Evolutionary conservation across 92 coral and sea anemone genomes (phyloP).

Genomic region (Ricordea florida): DNA sequence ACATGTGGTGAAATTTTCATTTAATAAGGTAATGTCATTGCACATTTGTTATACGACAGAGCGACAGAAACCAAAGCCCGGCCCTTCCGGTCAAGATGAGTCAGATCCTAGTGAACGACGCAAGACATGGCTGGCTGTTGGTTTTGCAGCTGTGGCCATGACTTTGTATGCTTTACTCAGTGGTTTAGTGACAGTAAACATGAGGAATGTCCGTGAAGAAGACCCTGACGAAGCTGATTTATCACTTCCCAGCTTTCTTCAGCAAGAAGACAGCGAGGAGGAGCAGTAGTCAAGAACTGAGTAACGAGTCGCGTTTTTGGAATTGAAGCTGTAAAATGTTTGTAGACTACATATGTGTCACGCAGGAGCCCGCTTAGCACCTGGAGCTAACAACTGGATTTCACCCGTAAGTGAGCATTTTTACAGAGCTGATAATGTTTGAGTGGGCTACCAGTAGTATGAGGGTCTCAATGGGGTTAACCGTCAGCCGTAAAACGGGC

Average conservation of each 20-base stretch:
- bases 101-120: constrained; percentile 37
- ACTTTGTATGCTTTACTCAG: constrained; percentile 58
- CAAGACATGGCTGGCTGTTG: constrained; percentile 51
- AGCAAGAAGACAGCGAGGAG: constrained; percentile 19
- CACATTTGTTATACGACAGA: constrained; percentile 20
- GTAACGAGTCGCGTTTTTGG: not conserved
- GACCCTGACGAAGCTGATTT: not conserved
- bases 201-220: not conserved
- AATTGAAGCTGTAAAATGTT: too few species aligned
- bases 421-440: too few species aligned
- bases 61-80: constrained; percentile 15
- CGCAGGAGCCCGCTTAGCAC: too few species aligned
- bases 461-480: too few species aligned
- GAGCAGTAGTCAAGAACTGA: not conserved
- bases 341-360: too few species aligned
- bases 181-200: constrained; percentile 39
- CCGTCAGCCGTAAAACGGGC: too few species aligned
- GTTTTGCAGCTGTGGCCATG: constrained; percentile 57
- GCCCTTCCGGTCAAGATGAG: constrained; percentile 41
- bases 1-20: too few species aligned
- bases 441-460: too few species aligned
- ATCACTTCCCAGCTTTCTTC: constrained; percentile 17
- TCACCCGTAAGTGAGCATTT: too few species aligned
- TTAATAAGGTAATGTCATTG: not conserved
- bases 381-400: too few species aligned